Evolutionary conservation across 2,888 invertebrate species (phyloP).

Genomic region (Noctua fimbriata): DNA sequence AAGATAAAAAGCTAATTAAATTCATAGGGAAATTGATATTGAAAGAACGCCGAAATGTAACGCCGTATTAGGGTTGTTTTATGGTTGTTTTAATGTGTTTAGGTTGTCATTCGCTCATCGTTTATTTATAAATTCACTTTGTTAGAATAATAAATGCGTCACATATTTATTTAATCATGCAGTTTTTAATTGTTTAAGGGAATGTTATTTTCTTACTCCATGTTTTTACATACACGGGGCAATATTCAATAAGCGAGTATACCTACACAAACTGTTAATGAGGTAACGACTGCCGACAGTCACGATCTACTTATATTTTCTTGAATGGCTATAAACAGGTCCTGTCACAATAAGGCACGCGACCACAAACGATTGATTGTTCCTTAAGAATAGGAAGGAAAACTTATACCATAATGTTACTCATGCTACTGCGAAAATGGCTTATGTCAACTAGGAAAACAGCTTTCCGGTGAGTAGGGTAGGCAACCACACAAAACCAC

Average conservation of each 20-base stretch:
- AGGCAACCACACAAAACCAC: neutral
- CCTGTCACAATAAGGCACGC: conserved; percentile 29
- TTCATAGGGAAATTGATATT: conserved; percentile 78
- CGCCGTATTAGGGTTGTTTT: conserved; percentile 61
- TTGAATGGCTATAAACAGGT: conserved; percentile 37
- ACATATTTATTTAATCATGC: conserved; percentile 39
- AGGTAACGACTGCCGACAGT: conserved; percentile 25
- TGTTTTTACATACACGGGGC: neutral
- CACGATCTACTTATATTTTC: conserved; percentile 51
- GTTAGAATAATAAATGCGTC: conserved; percentile 55
- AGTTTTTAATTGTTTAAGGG: conserved; percentile 32
- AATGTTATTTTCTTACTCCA: conserved; percentile 37
- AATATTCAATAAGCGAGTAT: conserved; percentile 48
- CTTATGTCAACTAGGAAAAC: conserved; percentile 20
- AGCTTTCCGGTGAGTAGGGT: neutral
- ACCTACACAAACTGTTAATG: conserved; percentile 39
- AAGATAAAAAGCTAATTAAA: conserved; percentile 78
- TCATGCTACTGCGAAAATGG: conserved; percentile 8
- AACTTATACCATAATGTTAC: conserved; percentile 21
- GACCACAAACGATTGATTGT: conserved; percentile 38
- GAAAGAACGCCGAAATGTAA: conserved; percentile 68
- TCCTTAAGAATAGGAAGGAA: conserved; percentile 19
- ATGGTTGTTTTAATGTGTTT: conserved; percentile 63
- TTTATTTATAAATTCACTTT: conserved; percentile 63
- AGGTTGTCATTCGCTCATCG: conserved; percentile 45